Conservation (phyloP, 2,113 vertebrate genomes). For the Alethe diademata region DNA sequence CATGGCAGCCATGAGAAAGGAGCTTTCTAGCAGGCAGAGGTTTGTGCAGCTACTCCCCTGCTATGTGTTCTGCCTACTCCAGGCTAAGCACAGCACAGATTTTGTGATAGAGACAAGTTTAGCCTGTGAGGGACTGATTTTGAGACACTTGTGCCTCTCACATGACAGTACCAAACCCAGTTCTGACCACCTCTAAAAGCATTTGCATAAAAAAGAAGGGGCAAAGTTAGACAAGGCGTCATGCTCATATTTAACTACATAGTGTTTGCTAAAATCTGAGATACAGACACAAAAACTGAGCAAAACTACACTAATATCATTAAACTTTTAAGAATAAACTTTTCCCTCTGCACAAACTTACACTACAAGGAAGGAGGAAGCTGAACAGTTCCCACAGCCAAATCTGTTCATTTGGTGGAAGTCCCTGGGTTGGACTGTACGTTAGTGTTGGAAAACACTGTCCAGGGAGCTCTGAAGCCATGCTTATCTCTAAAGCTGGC, state of each 20-base stretch:
- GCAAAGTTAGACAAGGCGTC: neutral
- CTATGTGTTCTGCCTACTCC: neutral
- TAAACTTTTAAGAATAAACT: neutral
- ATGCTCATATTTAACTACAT: neutral
- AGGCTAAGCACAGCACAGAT: neutral
- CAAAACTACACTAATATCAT: neutral
- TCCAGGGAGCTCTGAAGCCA: neutral
- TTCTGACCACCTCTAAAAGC: neutral
- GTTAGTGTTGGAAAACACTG: constrained; percentile 7
- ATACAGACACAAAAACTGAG: neutral
- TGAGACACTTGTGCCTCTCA: neutral
- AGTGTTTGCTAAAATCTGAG: neutral
- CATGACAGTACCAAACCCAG: rapidly evolving
- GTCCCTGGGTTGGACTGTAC: neutral
- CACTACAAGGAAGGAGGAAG: neutral
- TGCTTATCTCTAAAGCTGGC: constrained; percentile 26
- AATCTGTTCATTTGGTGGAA: neutral
- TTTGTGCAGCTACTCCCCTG: neutral
- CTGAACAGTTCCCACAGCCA: neutral
- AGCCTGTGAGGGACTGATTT: neutral
- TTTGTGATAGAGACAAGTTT: neutral
- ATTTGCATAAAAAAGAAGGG: neutral
- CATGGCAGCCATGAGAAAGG: neutral
- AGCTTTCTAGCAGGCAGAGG: neutral
- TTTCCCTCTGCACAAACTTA: neutral